Base-by-base conservation (phyloP, 2,113 vertebrate genomes). In the Carassius gibelio region DNA sequence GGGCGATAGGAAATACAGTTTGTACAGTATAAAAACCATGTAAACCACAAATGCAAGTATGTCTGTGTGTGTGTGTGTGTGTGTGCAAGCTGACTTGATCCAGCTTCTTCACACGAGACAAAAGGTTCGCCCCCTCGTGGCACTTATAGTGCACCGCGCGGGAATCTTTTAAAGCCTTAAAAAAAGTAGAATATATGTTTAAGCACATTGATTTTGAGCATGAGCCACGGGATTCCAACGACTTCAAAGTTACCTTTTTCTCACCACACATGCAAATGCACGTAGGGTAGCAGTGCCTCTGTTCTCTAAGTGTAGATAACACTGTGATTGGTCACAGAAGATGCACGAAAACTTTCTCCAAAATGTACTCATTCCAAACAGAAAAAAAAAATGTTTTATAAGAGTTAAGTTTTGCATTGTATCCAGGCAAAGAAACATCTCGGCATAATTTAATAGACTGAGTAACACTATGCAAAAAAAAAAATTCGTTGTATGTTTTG, bases 81-180 rank as follows among this genome's bases (percentile, higher is more conserved):
- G 81, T 72, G 26, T 17, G 74, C 19, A 61, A 61, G 57, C 57
- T n/a, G 19, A 61, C 19, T n/a, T 80, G 84, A 45, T 38, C 45
- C 55, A 62, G 52, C 36, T 48, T 45, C 36, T 72, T 17, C 38
- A 50, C 8, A 50, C 45, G 19, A 26, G 59, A 66, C 30, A 26
- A 87, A 85, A 80, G 85, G 82, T 84, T 85, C 93, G 92, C 93
- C 93, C 92, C 90, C 93, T 92, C 36, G 93, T 93, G 93, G 93
- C 83, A 79, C 19, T 11, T 21, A 17, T 8, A 36, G 76, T 1
- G 84, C 84, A 86, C n/a, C 68, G 34, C 61, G 62, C 15, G 55
- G 61, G 64, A 61, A 80, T 83, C 66, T 59, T 38, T 36, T 17
- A 36, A 48, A 66, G 1, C 3, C 15, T 26, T 21, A 23, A n/a